Base-by-base conservation (phyloP, 2,888 invertebrate genomes). In the Spodoptera littoralis region DNA sequence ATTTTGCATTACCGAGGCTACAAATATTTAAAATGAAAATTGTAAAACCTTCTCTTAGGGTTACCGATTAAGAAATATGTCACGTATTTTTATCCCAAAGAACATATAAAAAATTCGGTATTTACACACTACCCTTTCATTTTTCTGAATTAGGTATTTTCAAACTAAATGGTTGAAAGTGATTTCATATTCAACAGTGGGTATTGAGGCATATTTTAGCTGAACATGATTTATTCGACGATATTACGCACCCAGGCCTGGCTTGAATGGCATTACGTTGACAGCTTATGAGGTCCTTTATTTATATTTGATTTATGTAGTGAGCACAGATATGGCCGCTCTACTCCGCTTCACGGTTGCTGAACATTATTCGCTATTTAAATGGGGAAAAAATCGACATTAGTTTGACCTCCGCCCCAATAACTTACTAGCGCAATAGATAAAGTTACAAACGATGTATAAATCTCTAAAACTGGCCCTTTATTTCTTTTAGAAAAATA, bases 281-380 rank as follows among this genome's bases (percentile, higher is more conserved):
- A 92, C 92, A 93, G 90, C 90, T 92, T 93, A 92, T 92, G 91
- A 92, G 93, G 89, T 90, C 90, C 92, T 92, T 92, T 93, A 92
- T 93, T 91, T 93, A 89, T 87, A 86, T 88, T 85, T 93, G 93
- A 93, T 93, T 93, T 93, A 93, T 93, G 92, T 92, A 92, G 90
- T 90, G 89, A 87, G 87, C 86, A 89, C 83, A 91, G 91, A 92
- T 92, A 92, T 84, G 84, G 82, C 77, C 77, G 81, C 76, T 73
- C 78, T 82, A 81, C 81, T 69, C 73, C 72, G 72, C 76, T 82
- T 79, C 77, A 75, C 76, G 70, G 78, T 75, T 79, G 82, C 84
- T 77, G 77, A 84, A 82, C 76, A 76, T 73, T 79, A 83, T 86
- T 84, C 83, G 79, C 65, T 77, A 78, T 79, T 82, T 79, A 77